Base-by-base conservation (phyloP, 2,888 invertebrate genomes). In the Cephonodes hylas region DNA sequence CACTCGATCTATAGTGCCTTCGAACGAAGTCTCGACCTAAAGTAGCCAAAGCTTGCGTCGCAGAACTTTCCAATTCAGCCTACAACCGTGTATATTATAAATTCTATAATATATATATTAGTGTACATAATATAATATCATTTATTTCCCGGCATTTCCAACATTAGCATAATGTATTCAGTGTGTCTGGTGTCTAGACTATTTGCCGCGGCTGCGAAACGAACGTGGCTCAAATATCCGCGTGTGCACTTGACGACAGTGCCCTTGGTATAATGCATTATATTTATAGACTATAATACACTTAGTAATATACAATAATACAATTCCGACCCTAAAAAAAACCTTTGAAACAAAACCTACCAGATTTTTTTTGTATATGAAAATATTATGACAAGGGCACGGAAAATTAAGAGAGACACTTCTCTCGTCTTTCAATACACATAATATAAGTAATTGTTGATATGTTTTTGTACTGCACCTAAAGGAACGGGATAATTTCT, bases 181-280 rank as follows among this genome's bases (percentile, higher is more conserved):
- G 8, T 4, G 53, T 4, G 53, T 53, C 53, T 31, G 31, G 6
- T 18, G 53, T 53, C 53, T 53, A 53, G 53, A 53, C 53, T n/a
- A n/a, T 53, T 45, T 22, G 53, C 53, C 18, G 53, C 18, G 7
- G 15, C 27, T 53, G 45, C 45, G 22, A 53, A 53, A 53, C 27
- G 15, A 7, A 18, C 15, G 10, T 53, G 45, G 15, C 15, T 63
- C 48, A 18, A 18, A 60, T 58, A 57, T 62, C 56, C 46, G 61
- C 45, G n/a, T 38, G n/a, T 38, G 38, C n/a, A 38, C 38, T 38
- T 38, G 38, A n/a, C 13, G n/a, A 38, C 13, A n/a, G 1, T 38
- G 38, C n/a, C 38, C 38, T 38, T 38, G 38, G n/a, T 38, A 38
- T 2, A n/a, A 34, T 34, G 3, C 13, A 1, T 31, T 34, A 34